phyloP scores from a whole-genome alignment of 2,888 invertebrate species.

The Lithosia quadra region DNA sequence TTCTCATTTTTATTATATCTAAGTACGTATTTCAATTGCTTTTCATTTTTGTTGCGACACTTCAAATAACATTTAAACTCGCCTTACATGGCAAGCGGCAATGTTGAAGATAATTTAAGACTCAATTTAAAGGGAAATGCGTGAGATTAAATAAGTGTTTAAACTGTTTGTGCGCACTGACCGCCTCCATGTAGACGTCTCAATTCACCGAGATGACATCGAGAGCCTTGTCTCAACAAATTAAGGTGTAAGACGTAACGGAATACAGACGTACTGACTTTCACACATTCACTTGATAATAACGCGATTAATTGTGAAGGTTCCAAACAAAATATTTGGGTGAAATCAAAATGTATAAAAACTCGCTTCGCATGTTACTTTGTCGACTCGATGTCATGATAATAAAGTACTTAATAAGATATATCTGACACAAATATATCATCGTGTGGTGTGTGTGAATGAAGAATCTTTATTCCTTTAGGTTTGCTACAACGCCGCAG shows the following conservation, averaged over 20 bases:
- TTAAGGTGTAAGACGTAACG: slow-evolving; percentile 59
- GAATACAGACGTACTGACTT: slow-evolving; percentile 55
- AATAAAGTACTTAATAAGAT: slow-evolving; percentile 28
- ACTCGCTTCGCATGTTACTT: slow-evolving; percentile 28
- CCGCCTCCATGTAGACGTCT: slow-evolving; percentile 61
- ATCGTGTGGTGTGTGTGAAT: slow-evolving; percentile 17
- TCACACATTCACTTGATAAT: slow-evolving; percentile 58
- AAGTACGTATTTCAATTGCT: slow-evolving; percentile 40
- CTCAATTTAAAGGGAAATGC: slow-evolving; percentile 65
- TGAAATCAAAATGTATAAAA: slow-evolving; percentile 39
- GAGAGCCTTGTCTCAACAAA: slow-evolving; percentile 64
- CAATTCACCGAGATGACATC: slow-evolving; percentile 69
- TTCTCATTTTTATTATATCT: slow-evolving; percentile 30
- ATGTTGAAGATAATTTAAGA: slow-evolving; percentile 57
- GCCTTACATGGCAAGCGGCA: slow-evolving; percentile 46
- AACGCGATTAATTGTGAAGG: slow-evolving; percentile 58
- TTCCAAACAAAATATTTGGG: slow-evolving; percentile 58
- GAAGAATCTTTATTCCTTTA: slow-evolving; percentile 29
- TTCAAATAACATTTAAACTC: slow-evolving; percentile 48
- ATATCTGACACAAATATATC: slow-evolving; percentile 17
- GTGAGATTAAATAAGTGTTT: slow-evolving; percentile 66
- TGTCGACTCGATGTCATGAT: slow-evolving; percentile 26
- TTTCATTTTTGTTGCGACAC: slow-evolving; percentile 46
- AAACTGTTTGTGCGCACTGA: slow-evolving; percentile 60
- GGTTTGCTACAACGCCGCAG: slow-evolving; percentile 29